Conservation (phyloP, 2,113 vertebrate genomes). For the Gasterosteus aculeatus region DNA sequence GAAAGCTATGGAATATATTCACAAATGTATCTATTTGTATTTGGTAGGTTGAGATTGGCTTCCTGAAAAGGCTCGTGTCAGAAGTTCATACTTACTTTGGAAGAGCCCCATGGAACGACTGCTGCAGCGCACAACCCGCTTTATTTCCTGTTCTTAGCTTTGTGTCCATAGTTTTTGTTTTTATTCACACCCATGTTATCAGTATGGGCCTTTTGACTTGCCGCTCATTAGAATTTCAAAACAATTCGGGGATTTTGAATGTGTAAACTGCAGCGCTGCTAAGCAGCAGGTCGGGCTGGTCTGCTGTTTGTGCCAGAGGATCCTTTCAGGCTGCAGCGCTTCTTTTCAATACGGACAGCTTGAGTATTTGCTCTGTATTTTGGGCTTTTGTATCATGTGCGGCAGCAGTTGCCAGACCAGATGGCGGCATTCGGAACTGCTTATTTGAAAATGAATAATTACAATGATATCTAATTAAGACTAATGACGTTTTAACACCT, state of each 20-base stretch:
- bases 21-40: conserved; percentile 19
- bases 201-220: not conserved
- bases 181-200: not conserved
- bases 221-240: not conserved
- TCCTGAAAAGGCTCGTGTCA: conserved; percentile 26
- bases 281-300: too few relatives aligned
- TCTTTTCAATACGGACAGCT: not conserved
- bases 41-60: conserved; percentile 52
- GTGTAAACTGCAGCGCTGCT: not conserved
- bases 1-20: conserved; percentile 14
- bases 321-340: not conserved
- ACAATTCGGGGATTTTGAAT: not conserved
- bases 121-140: not conserved
- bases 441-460: conserved; percentile 27
- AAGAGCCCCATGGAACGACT: conserved; percentile 8
- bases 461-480: conserved; percentile 62
- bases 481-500: conserved; percentile 64
- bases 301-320: not conserved
- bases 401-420: conserved; percentile 22
- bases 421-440: conserved; percentile 23
- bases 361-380: conserved; percentile 6
- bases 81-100: conserved; percentile 57
- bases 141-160: not conserved
- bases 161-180: conserved; percentile 13
- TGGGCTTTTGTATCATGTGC: not conserved